phyloP scores from a whole-genome alignment of 1,140 invertebrate genomes.

The Drosophila tsacasi region DNA sequence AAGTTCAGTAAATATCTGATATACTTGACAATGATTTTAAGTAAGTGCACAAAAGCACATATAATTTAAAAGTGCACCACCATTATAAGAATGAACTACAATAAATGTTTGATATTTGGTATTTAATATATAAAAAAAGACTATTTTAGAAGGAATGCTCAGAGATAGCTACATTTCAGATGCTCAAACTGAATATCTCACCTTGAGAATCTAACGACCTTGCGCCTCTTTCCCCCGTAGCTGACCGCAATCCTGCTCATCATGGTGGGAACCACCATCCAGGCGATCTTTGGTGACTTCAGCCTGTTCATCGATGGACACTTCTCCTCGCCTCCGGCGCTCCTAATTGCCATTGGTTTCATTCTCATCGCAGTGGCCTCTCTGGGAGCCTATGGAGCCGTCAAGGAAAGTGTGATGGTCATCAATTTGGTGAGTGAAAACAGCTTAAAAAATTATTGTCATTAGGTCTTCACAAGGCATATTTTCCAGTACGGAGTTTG shows the following conservation, averaged over 20 bases:
- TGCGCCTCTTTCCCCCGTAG: constrained; percentile 85
- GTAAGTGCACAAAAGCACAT: neutral
- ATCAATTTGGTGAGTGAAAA: constrained; percentile 89
- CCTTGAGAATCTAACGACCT: neutral
- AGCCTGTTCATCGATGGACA: constrained; percentile 89
- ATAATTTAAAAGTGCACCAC: too few species aligned
- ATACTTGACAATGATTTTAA: neutral
- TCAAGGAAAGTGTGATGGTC: constrained; percentile 93
- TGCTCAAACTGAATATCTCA: constrained; percentile 10
- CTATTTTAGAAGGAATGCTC: too few species aligned
- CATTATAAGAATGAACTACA: too few species aligned
- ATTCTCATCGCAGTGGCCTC: constrained; percentile 92
- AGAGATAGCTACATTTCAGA: neutral
- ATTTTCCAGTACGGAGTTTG: constrained; percentile 91
- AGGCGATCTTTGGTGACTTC: constrained; percentile 90
- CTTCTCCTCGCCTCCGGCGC: constrained; percentile 90
- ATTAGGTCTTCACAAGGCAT: neutral
- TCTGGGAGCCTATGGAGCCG: constrained; percentile 93
- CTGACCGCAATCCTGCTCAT: constrained; percentile 91
- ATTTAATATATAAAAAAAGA: too few species aligned
- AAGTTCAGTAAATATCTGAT: constrained; percentile 6
- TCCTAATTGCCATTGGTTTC: constrained; percentile 91
- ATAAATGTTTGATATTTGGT: too few species aligned
- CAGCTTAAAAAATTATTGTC: neutral
- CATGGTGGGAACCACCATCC: constrained; percentile 91